Evolutionary conservation across 2,888 invertebrate genomes (phyloP).

Genomic region (Callyntrura sp.): DNA sequence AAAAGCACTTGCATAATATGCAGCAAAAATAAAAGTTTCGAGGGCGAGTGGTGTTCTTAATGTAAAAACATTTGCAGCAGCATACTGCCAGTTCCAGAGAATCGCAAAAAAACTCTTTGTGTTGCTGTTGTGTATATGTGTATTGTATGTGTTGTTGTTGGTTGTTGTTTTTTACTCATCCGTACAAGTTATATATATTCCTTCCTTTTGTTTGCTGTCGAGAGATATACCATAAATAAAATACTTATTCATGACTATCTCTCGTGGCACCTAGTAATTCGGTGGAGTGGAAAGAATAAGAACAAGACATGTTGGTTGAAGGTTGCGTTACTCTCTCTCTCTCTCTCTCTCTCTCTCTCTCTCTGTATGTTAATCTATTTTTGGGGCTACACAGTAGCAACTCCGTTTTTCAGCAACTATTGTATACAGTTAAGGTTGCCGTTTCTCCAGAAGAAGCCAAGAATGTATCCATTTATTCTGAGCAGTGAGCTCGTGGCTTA

Average conservation of each 20-base stretch:
- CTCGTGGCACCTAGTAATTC: constrained; percentile 72
- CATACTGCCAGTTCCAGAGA: constrained; percentile 42
- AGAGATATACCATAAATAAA: neutral
- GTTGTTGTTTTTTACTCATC: constrained; percentile 21
- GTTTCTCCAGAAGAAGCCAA: neutral
- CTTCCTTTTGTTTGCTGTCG: constrained; percentile 25
- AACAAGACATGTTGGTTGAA: constrained; percentile 55
- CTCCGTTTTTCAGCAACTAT: neutral
- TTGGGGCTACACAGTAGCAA: neutral
- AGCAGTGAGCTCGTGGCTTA: neutral
- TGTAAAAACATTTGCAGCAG: constrained; percentile 26
- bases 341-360: neutral
- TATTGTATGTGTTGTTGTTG: neutral
- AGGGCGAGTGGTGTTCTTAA: neutral
- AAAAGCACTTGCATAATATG: constrained; percentile 17
- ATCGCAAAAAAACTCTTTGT: neutral
- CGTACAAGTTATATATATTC: constrained; percentile 21
- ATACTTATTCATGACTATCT: constrained; percentile 72
- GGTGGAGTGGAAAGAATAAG: constrained; percentile 59
- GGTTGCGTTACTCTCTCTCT: constrained; percentile 8
- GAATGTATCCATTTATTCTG: constrained; percentile 24
- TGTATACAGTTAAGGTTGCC: neutral
- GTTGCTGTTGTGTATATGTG: neutral
- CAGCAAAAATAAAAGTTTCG: constrained; percentile 36
- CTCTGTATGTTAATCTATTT: neutral